phyloP scores from a whole-genome alignment of 2,113 vertebrate genomes.

The Calidris pygmaea region DNA sequence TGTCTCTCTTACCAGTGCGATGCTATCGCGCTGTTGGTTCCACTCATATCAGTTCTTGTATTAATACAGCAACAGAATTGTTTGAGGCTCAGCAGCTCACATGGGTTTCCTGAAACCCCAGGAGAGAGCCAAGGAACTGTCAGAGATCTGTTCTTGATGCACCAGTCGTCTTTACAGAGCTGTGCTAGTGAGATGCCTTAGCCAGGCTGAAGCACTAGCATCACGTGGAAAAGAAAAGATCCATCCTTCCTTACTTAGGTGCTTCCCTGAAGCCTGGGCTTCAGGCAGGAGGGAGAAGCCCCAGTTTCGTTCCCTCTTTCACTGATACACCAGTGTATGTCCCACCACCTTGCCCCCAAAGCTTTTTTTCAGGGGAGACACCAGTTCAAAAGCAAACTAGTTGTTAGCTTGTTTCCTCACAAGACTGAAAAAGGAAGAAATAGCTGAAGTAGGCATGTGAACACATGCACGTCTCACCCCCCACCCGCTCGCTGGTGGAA shows the following conservation, averaged over 20 bases:
- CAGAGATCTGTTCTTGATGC: neutral
- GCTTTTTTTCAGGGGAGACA: neutral
- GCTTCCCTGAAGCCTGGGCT: neutral
- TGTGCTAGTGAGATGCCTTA: neutral
- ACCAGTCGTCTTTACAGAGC: neutral
- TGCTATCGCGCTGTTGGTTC: neutral
- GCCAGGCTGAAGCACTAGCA: neutral
- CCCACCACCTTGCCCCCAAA: neutral
- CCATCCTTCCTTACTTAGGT: neutral
- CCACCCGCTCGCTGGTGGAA: neutral
- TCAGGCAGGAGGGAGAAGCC: neutral
- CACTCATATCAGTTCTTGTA: neutral
- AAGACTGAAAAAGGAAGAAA: neutral
- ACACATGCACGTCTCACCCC: neutral
- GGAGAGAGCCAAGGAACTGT: neutral
- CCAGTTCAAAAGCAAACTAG: neutral
- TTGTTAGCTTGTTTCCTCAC: neutral
- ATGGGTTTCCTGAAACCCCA: neutral
- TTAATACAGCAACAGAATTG: neutral
- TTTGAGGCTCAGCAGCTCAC: neutral
- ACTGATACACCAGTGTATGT: neutral
- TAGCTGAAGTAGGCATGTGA: neutral
- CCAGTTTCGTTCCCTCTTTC: neutral
- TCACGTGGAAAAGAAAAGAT: neutral
- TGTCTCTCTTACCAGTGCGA: neutral